phyloP scores from a whole-genome alignment of 2,888 invertebrate species.

The Hesperia comma region DNA sequence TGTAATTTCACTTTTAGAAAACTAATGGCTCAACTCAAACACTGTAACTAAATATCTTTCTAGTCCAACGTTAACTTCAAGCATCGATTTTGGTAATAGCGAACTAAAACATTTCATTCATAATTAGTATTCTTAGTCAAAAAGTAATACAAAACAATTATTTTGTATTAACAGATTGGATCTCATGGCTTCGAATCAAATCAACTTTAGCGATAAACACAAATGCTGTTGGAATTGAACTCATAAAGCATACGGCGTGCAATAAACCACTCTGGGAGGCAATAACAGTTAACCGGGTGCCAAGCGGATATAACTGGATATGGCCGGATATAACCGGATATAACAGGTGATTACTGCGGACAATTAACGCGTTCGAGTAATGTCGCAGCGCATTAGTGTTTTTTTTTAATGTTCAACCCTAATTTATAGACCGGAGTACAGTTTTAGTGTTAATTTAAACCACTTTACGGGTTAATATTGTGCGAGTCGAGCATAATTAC shows the following conservation, averaged over 20 bases:
- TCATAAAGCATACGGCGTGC: constrained; percentile 52
- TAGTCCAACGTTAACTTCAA: too few relatives aligned
- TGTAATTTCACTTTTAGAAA: too few relatives aligned
- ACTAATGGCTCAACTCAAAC: too few relatives aligned
- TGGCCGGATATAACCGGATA: constrained; percentile 51
- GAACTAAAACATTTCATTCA: background rate
- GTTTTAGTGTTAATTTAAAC: constrained; percentile 31
- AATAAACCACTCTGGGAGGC: constrained; percentile 55
- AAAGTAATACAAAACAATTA: constrained; percentile 1
- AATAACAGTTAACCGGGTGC: constrained; percentile 59
- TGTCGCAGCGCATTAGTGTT: constrained; percentile 33
- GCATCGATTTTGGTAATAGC: too few relatives aligned
- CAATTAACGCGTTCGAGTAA: constrained; percentile 54
- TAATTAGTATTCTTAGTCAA: background rate
- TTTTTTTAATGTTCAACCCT: constrained; percentile 23
- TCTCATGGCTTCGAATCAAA: constrained; percentile 22
- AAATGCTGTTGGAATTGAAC: constrained; percentile 35
- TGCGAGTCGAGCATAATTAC: constrained; percentile 22
- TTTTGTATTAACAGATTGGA: constrained; percentile 4
- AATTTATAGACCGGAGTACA: constrained; percentile 19
- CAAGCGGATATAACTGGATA: constrained; percentile 53
- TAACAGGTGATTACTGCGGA: constrained; percentile 62
- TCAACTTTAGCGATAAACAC: constrained; percentile 40
- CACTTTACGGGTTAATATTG: constrained; percentile 32
- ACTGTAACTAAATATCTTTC: too few relatives aligned